Evolutionary conservation across 2,888 invertebrate species (phyloP), one percentile per base, ranked within the genome.

Genomic region (Drosophila nr. medialis): DNA sequence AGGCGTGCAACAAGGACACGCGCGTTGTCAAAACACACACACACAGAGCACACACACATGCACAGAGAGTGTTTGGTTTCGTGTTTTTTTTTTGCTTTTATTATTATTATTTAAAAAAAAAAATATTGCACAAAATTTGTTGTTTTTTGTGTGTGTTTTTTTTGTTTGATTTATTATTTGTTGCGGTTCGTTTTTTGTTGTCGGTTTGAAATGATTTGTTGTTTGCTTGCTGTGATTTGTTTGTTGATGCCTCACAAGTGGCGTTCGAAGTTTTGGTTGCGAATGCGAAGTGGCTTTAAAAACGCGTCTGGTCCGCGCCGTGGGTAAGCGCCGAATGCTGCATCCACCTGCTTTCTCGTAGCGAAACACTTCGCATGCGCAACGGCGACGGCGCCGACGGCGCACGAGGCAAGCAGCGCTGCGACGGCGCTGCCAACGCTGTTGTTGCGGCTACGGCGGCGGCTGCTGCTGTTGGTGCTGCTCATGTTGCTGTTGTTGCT

Each of bases 261-360:
- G 13, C 21, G 45, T 45, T 45, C 45, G 24, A 24, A 45, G 45
- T 24, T 45, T 45, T 24, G 24, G 24, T 29, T 27, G 50, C 60
- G 72, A 67, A 66, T 70, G 72, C 72, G 77, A 80, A 56, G 85
- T 69, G 64, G 66, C 60, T 68, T 63, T 64, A 67, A 74, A 84
- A 89, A 90, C 93, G 93, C 92, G 93, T 93, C 92, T 92, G 91
- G 83, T 92, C 92, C 91, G 93, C 90, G 91, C 92, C 92, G 92
- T 92, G 92, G 93, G 90, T 93, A 92, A 92, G 91, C 91, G 90
- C 92, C 91, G 93, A 93, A 93, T 93, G 93, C 91, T 92, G 92
- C 92, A 92, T 93, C 91, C 93, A 93, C 93, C 93, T 93, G 93
- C 93, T 93, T 93, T 92, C 92, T 91, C 91, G 89, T 90, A 91